Evolutionary conservation across 1,140 invertebrate genomes (phyloP), one percentile per base, ranked within the genome.

Genomic region (Pollicipes pollicipes): DNA sequence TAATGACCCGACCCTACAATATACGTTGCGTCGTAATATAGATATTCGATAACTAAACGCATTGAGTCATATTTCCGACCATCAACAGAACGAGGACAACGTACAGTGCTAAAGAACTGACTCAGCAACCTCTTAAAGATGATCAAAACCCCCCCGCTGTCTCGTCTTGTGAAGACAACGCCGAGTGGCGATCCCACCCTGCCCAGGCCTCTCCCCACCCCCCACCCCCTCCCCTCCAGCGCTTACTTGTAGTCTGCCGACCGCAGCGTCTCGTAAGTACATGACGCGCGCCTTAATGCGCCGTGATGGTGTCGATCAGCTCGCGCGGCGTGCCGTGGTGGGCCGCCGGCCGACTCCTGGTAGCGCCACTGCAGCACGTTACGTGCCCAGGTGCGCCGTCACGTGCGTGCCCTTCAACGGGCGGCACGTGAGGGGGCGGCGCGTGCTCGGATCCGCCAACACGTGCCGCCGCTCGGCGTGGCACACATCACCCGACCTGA

Each of bases 361-460:
- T 83, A 87, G 76, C 88, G 88, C 94, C 94, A 97, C 79, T 96
- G 93, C 75, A 97, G 83, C 75, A 96, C 84, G 79, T 96, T n/a
- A 97, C 73, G 85, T 88, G 72, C 93, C 93, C 67, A 81, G 77
- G 76, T 86, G 81, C 75, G 84, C 83, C 80, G 93, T 91, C 70
- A 95, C 91, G 81, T 95, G 92, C 31, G 91, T 92, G 67, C 93
- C 92, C 90, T 91, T 21, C 27, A 68, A 24, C 2, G 21, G 24
- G 2, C 13, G 45, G 3, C 45, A 6, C 6, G 21, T 58, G 45
- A 58, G 6, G 6, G 6, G 35, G 6, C 35, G 17, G 35, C 35
- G 17, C 35, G 17, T 6, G 35, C n/a, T n/a, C n/a, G n/a, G n/a
- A n/a, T n/a, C n/a, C n/a, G n/a, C n/a, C n/a, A n/a, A n/a, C n/a